These are phyloP conservation scores for Trichechus manatus DNA, from an alignment of 2,113 vertebrate species.

Conservation along the genomic window DNA sequence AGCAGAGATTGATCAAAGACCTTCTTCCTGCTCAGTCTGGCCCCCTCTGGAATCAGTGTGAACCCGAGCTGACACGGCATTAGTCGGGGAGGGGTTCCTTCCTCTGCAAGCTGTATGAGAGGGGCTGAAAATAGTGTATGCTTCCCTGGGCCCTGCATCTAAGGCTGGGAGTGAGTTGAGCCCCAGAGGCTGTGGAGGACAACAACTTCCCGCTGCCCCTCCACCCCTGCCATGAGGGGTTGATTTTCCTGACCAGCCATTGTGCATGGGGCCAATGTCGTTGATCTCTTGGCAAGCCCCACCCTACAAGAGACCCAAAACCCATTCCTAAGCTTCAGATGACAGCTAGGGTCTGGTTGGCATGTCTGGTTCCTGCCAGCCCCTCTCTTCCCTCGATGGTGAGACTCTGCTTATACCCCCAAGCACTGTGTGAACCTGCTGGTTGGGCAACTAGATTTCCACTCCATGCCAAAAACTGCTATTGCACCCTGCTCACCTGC, in stretches of 20 bases:
- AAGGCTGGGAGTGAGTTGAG: background rate
- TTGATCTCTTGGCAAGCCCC: background rate
- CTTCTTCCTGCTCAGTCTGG: background rate
- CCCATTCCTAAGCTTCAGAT: background rate
- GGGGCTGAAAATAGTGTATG: background rate
- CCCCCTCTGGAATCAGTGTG: background rate
- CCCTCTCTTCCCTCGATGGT: background rate
- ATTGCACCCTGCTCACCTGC: background rate
- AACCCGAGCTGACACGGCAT: background rate
- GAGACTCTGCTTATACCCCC: background rate
- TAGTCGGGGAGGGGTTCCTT: background rate
- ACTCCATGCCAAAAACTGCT: background rate
- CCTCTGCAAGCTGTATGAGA: background rate
- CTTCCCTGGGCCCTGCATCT: background rate
- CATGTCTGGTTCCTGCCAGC: background rate
- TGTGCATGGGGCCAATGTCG: background rate
- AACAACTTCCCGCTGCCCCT: background rate
- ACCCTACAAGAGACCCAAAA: background rate
- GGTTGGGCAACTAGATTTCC: background rate
- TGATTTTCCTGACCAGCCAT: slow-evolving; percentile 39
- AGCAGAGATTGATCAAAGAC: background rate
- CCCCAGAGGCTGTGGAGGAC: background rate
- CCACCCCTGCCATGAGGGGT: background rate
- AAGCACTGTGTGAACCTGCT: background rate
- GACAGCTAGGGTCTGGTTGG: background rate